phyloP scores from a whole-genome alignment of 2,797 vertebrate genomes.

The Adrianichthys oophorus region DNA sequence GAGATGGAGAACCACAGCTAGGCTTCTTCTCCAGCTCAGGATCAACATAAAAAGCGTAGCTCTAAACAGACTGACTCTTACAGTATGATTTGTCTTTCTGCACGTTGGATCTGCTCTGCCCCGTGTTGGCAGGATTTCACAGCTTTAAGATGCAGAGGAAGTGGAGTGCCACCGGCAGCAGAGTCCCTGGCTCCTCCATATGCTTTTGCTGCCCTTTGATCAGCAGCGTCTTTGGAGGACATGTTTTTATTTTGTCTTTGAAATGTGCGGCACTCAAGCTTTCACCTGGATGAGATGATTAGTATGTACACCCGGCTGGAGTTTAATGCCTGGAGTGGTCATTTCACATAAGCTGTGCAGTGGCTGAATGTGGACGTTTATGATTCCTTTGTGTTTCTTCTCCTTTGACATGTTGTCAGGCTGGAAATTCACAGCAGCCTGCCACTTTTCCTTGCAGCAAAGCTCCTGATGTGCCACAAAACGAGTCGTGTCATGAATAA shows the following conservation, averaged over 20 bases:
- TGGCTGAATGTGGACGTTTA: constrained; percentile 51
- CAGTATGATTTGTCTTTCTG: constrained; percentile 9
- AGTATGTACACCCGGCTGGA: constrained; percentile 51
- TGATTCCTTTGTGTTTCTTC: constrained; percentile 58
- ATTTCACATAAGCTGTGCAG: constrained; percentile 48
- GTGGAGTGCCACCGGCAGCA: constrained; percentile 34
- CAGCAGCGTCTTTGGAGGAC: constrained; percentile 32
- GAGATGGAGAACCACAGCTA: constrained; percentile 40
- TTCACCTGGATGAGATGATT: constrained; percentile 60
- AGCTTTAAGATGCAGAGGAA: constrained; percentile 37
- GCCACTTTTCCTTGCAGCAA: constrained; percentile 59
- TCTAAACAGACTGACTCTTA: constrained; percentile 14
- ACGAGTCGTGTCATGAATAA: constrained; percentile 65
- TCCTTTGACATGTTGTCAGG: constrained; percentile 65
- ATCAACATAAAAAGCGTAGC: constrained; percentile 30
- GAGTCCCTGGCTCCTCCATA: constrained; percentile 38
- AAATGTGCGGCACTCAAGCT: constrained; percentile 34
- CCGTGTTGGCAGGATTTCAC: constrained; percentile 28
- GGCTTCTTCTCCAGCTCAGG: constrained; percentile 51
- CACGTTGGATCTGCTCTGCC: constrained; percentile 13
- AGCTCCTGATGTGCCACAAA: constrained; percentile 66
- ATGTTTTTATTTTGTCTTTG: constrained; percentile 37
- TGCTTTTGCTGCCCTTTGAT: constrained; percentile 46
- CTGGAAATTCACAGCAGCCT: constrained; percentile 52
- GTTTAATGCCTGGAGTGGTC: constrained; percentile 40